Evolutionary conservation across 2,797 vertebrate species (phyloP).

Genomic region (Anguilla pacifica): DNA sequence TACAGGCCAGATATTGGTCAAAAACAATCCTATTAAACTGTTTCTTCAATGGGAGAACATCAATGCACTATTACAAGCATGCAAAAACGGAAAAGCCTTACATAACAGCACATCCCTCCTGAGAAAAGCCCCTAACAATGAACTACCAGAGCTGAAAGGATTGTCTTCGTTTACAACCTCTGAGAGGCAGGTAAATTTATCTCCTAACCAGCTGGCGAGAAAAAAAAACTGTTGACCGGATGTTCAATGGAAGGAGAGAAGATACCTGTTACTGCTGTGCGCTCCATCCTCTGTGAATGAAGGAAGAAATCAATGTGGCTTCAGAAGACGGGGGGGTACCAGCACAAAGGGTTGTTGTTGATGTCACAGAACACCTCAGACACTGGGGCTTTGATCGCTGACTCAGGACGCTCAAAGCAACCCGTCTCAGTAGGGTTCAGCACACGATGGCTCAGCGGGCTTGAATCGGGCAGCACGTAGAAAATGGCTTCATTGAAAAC

Average conservation of each 20-base stretch:
- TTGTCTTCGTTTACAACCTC: not conserved
- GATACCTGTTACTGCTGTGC: not conserved
- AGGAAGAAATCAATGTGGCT: not conserved
- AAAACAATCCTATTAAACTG: not conserved
- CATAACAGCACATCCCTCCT: not conserved
- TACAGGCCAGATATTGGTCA: not conserved
- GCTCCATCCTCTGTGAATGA: not conserved
- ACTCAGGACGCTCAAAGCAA: not conserved
- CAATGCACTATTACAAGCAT: not conserved
- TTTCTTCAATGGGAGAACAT: not conserved
- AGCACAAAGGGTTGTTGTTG: conserved; percentile 20
- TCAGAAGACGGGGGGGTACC: not conserved
- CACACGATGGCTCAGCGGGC: not conserved
- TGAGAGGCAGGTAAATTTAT: conserved; percentile 12
- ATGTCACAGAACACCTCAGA: conserved; percentile 5
- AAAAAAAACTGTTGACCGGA: not conserved
- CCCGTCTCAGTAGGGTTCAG: not conserved
- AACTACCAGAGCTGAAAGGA: not conserved
- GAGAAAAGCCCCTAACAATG: not conserved
- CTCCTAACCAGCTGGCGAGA: not conserved
- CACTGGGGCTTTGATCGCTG: not conserved
- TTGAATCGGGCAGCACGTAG: not conserved
- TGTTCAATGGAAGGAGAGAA: not conserved
- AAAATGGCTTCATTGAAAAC: not conserved
- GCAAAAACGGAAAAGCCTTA: not conserved